Conservation (phyloP, 2,113 vertebrate genomes). For the Sisor rabdophorus region DNA sequence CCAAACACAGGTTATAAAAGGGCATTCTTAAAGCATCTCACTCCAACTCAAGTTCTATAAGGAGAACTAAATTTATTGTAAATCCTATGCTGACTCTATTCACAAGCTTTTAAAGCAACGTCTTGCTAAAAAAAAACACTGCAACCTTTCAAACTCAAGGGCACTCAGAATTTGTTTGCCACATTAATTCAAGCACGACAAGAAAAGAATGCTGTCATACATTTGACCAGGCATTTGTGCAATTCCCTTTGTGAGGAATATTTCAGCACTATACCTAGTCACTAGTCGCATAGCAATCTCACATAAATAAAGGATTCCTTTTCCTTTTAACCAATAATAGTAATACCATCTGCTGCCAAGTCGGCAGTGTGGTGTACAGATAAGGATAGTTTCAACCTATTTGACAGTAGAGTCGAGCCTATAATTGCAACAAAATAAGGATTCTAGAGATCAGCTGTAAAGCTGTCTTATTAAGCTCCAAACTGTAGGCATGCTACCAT, state of each 20-base stretch:
- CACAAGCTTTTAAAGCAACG: constrained; percentile 14
- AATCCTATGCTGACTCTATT: constrained; percentile 13
- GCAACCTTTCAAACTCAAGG: constrained; percentile 23
- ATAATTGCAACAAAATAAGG: constrained; percentile 38
- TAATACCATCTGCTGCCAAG: constrained; percentile 7
- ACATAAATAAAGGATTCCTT: constrained; percentile 36
- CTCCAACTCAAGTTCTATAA: too few relatives aligned
- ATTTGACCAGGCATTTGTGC: constrained; percentile 27
- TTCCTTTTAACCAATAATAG: constrained; percentile 47
- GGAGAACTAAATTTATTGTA: not conserved
- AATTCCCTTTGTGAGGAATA: constrained; percentile 48
- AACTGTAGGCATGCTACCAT: constrained; percentile 23
- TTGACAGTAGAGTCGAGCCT: constrained; percentile 28
- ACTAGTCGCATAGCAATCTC: constrained; percentile 20
- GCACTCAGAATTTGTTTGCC: constrained; percentile 8
- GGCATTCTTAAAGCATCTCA: too few relatives aligned
- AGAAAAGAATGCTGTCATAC: constrained; percentile 20
- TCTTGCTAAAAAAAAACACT: constrained; percentile 13
- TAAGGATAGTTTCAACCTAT: constrained; percentile 15
- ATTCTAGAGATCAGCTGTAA: constrained; percentile 34
- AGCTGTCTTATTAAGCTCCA: constrained; percentile 8
- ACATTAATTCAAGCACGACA: not conserved
- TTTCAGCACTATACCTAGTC: constrained; percentile 44
- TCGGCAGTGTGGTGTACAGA: not conserved
- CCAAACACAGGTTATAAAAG: too few relatives aligned